Conservation (phyloP, 2,888 invertebrate species). For the Atrina japonica region DNA sequence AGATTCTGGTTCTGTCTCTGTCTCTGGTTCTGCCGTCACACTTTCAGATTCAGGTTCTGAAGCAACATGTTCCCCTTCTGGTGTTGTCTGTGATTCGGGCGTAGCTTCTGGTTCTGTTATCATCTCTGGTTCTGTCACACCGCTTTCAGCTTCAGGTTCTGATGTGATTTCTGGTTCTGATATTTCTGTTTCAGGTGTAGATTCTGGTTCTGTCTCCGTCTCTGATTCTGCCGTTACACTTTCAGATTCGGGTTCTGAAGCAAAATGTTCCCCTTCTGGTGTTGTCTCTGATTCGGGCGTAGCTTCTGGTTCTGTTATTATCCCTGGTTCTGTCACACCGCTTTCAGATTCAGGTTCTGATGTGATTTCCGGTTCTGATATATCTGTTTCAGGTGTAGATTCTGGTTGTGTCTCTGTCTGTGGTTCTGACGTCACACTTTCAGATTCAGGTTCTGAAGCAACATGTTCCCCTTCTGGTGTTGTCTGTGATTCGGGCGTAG, state of each 20-base stretch:
- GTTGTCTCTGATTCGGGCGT: conserved; percentile 19
- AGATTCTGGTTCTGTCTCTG: conserved; percentile 34
- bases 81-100: conserved; percentile 25
- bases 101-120: conserved; percentile 15
- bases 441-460: conserved; percentile 31
- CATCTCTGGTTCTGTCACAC: conserved; percentile 23
- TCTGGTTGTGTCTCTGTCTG: conserved; percentile 29
- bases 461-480: conserved; percentile 32
- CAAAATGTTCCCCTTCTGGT: conserved; percentile 27
- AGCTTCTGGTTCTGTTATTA: conserved; percentile 22
- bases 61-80: conserved; percentile 20
- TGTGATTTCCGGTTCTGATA: conserved; percentile 33
- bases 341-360: conserved; percentile 30
- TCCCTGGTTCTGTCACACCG: conserved; percentile 5
- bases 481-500: not conserved
- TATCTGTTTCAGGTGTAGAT: conserved; percentile 37
- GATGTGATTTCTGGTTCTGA: conserved; percentile 24
- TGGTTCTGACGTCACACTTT: conserved; percentile 23
- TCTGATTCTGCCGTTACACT: conserved; percentile 30
- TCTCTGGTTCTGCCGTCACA: conserved; percentile 36
- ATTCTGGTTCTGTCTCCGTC: conserved; percentile 22
- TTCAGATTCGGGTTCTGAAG: conserved; percentile 35
- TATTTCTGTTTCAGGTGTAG: conserved; percentile 36
- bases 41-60: conserved; percentile 8
- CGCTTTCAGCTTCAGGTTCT: conserved; percentile 20